Base-by-base conservation (phyloP, 2,888 invertebrate genomes). In the Nowickia ferox region DNA sequence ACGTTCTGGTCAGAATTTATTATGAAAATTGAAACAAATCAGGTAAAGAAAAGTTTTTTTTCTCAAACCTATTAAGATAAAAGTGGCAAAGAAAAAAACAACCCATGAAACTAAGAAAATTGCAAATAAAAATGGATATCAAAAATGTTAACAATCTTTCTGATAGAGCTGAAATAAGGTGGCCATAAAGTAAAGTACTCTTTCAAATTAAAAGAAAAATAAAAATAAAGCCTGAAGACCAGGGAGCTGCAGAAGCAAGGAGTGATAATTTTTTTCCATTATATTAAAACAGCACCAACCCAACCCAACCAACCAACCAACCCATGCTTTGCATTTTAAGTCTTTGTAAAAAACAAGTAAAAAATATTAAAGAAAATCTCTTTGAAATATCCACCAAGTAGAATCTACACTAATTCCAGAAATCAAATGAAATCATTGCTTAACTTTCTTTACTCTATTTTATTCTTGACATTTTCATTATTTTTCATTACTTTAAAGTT, bases 11-110 rank as follows among this genome's bases (percentile, higher is more conserved):
- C 85, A 86, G 78, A 82, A 86, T 82, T 83, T 83, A 83, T 83
- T 86, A 86, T 83, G 79, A 79, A 86, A 86, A 86, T 86, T 86
- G 85, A 83, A 82, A 85, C 68, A 78, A 82, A 85, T 85, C 85
- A 85, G 85, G 82, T 79, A 71, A 79, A 79, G 71, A 30, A 46
- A 57, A 61, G 59, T 68, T 69, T 59, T 63, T 69, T 59, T 63
- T n/a, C 63, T 40, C 40, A 65, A 80, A 80, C 51, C 22, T 57
- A 65, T 65, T 74, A 30, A 48, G 53, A 69, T 68, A 59, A 74
- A 84, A 66, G 30, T 84, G 44, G 59, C 19, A 78, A n/a, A 72
- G 22, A 44, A 61, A 13, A 74, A 77, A 13, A 51, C 38, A 15
- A 22, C 1, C 5, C 6, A 42, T 3, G 30, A 46, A 65, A 17